Evolutionary conservation across 2,113 vertebrate species (phyloP).

Genomic region (Bubo scandiacus): DNA sequence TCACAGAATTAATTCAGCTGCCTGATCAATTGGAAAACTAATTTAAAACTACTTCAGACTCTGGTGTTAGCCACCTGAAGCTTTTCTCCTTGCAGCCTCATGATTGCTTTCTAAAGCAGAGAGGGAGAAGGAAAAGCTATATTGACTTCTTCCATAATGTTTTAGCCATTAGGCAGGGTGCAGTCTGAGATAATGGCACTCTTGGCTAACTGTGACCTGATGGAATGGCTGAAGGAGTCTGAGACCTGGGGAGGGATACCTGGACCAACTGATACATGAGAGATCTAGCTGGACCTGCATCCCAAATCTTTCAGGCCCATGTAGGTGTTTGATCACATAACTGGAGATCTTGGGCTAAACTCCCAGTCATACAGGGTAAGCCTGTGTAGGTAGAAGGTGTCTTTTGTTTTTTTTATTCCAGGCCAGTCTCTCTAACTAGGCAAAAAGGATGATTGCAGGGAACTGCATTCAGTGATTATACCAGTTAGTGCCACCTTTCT

Average conservation of each 20-base stretch:
- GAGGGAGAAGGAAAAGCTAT: not conserved
- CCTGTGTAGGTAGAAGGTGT: fast-evolving
- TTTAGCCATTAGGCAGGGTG: not conserved
- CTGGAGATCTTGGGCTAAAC: not conserved
- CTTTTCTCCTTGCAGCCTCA: not conserved
- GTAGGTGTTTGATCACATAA: not conserved
- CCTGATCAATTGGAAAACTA: not conserved
- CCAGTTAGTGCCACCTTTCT: not conserved
- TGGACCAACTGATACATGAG: not conserved
- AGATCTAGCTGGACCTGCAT: not conserved
- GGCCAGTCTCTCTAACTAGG: not conserved
- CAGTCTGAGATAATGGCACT: not conserved
- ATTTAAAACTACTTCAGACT: not conserved
- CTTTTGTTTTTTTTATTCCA: not conserved
- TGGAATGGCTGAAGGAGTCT: not conserved
- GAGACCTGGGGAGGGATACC: not conserved
- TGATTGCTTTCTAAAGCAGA: not conserved
- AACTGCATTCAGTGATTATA: not conserved
- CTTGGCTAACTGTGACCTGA: not conserved
- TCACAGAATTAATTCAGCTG: not conserved
- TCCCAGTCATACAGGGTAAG: not conserved
- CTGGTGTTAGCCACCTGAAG: not conserved
- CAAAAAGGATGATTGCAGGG: not conserved
- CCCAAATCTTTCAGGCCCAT: not conserved
- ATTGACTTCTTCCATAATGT: not conserved